A percentile compares a stretch with the other conserved stretches of the same genome.
These are phyloP conservation scores for Dynastes grantii DNA, from an alignment of 2,888 invertebrate species.

Conservation along the genomic window DNA sequence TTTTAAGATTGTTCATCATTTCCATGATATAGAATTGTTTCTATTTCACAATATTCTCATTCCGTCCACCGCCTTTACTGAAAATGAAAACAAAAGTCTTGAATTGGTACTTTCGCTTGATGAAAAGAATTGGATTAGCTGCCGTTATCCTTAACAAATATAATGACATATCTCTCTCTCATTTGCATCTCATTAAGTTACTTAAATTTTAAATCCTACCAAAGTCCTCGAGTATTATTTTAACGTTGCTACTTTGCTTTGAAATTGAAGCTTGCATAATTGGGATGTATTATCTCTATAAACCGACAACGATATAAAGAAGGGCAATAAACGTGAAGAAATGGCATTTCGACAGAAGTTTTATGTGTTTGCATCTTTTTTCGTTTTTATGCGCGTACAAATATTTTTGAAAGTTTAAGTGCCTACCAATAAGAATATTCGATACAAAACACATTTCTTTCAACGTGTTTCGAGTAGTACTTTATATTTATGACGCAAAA, in stretches of 20 bases:
- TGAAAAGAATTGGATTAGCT: too few species aligned
- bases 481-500: slow-evolving; percentile 9
- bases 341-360: neutral
- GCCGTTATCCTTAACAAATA: too few species aligned
- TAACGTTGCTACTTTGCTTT: neutral
- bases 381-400: neutral
- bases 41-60: too few species aligned
- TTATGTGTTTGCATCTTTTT: neutral
- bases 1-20: too few species aligned
- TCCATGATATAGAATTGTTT: too few species aligned
- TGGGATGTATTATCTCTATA: neutral
- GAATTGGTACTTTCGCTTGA: too few species aligned
- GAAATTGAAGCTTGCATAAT: neutral
- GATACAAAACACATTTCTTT: slow-evolving; percentile 14
- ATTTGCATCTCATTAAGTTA: neutral
- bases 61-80: too few species aligned
- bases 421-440: slow-evolving; percentile 8
- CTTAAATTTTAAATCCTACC: neutral
- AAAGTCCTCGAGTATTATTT: neutral
- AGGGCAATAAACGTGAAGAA: slow-evolving; percentile 3
- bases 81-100: too few species aligned
- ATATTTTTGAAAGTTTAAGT: neutral
- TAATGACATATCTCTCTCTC: too few species aligned
- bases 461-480: neutral
- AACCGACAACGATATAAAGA: neutral